Evolutionary conservation across 2,113 vertebrate genomes (phyloP).

Genomic region (Aphelocoma coerulescens): DNA sequence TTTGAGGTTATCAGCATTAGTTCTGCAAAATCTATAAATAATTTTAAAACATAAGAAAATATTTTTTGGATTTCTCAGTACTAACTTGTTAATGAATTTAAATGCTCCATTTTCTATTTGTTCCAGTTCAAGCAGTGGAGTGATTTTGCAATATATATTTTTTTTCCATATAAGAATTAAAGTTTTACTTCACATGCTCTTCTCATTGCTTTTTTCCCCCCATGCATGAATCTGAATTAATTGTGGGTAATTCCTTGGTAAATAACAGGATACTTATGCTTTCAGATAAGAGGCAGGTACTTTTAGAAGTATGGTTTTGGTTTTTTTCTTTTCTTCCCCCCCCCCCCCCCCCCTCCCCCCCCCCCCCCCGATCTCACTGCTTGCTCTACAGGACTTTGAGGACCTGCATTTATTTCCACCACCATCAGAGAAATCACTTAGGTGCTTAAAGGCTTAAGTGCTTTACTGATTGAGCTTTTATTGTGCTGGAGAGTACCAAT

Average conservation of each 20-base stretch:
- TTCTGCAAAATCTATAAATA: background rate
- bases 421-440: conserved; percentile 3
- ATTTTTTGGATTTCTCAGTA: background rate
- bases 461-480: conserved; percentile 38
- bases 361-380: background rate
- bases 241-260: background rate
- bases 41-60: background rate
- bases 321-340: background rate
- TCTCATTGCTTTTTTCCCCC: background rate
- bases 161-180: background rate
- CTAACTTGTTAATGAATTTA: background rate
- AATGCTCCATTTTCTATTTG: background rate
- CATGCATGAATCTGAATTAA: background rate
- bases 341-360: too few species aligned
- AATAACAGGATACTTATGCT: background rate
- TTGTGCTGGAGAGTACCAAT: background rate
- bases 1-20: background rate
- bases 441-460: conserved; percentile 15
- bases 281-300: background rate
- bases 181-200: background rate
- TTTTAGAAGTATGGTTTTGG: background rate
- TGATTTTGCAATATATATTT: background rate
- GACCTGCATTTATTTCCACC: conserved; percentile 1
- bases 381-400: background rate
- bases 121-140: background rate